Conservation (phyloP, 2,113 vertebrate species). For the Lathamus discolor region DNA sequence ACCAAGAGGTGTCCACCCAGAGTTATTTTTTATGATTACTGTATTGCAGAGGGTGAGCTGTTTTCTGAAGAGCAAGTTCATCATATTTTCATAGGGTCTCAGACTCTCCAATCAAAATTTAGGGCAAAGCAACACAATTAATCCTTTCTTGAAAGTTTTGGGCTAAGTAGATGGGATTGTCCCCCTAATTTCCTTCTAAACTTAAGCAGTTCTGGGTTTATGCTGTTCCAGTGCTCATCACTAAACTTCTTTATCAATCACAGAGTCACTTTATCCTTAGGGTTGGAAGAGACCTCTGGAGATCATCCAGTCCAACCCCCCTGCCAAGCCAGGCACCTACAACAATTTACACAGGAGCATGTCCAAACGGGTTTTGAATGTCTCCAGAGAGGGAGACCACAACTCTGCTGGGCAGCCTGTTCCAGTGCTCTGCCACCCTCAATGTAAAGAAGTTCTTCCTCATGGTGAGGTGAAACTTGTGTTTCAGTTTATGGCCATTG, state of each 20-base stretch:
- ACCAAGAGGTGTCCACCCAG: background rate
- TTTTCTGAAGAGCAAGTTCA: background rate
- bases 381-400: background rate
- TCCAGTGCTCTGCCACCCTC: background rate
- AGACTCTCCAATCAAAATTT: background rate
- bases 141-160: background rate
- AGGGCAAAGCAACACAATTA: background rate
- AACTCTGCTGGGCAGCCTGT: background rate
- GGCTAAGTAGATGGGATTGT: background rate
- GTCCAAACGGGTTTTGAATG: background rate
- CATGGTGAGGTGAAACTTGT: background rate
- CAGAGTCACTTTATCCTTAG: background rate
- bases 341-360: background rate
- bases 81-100: background rate
- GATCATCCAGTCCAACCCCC: background rate
- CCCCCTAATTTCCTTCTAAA: background rate
- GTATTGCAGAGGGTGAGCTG: background rate
- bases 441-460: background rate
- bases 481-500: background rate
- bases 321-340: background rate
- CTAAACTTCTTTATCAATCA: background rate
- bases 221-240: background rate
- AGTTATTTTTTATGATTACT: background rate
- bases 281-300: background rate
- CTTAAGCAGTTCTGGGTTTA: background rate